Evolutionary conservation across 2,113 vertebrate genomes (phyloP).

Genomic region (Pteronura brasiliensis): DNA sequence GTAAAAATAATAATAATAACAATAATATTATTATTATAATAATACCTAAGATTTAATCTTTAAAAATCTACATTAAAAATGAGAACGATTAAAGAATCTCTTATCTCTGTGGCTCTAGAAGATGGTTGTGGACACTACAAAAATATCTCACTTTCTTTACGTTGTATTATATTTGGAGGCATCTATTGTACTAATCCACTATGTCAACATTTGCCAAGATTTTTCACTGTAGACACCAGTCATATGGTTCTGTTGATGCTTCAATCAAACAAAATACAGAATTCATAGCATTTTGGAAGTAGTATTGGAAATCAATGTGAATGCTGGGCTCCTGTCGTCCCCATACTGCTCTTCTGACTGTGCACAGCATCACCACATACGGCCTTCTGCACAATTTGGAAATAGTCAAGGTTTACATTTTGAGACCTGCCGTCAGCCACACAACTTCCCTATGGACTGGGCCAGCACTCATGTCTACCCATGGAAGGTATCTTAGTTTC

Average conservation of each 20-base stretch:
- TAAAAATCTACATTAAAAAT: not conserved
- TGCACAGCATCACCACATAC: not conserved
- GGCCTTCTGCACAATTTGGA: not conserved
- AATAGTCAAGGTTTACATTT: not conserved
- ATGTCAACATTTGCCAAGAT: fast-evolving
- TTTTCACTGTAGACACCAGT: not conserved
- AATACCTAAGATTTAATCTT: not conserved
- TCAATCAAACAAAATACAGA: not conserved
- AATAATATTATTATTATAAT: not conserved
- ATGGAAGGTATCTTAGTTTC: not conserved
- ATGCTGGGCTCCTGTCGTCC: not conserved
- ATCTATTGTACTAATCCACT: not conserved
- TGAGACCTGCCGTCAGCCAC: not conserved
- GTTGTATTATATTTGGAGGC: not conserved
- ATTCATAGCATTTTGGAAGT: not conserved
- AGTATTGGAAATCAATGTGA: not conserved
- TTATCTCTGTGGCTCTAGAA: not conserved
- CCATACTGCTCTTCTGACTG: not conserved
- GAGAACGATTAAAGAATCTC: not conserved
- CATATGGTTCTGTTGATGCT: not conserved
- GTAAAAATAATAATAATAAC: no score
- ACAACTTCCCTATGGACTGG: fast-evolving
- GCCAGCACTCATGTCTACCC: fast-evolving
- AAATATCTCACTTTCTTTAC: not conserved
- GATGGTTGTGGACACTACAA: not conserved